Evolutionary conservation across 2,888 invertebrate species (phyloP).

Genomic region (Philhelius pedissequus): DNA sequence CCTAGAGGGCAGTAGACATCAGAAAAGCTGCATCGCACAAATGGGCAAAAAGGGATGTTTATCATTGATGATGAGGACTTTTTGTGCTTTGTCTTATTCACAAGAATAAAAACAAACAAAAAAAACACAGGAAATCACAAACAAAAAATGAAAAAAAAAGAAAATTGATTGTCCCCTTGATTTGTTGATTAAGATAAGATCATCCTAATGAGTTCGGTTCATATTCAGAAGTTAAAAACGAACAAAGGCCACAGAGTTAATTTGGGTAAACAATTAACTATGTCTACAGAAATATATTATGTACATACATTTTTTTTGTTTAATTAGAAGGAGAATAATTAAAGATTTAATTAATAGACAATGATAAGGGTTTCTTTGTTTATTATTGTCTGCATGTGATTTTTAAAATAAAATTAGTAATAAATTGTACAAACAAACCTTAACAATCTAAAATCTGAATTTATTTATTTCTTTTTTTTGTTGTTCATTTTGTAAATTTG

Average conservation of each 20-base stretch:
- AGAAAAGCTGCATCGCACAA: conserved; percentile 8
- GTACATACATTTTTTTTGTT: background rate
- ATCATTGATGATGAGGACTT: conserved; percentile 47
- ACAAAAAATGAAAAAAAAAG: background rate
- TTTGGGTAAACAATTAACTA: conserved; percentile 12
- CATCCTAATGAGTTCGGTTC: conserved; percentile 59
- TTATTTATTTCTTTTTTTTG: too few relatives aligned
- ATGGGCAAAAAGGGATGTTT: conserved; percentile 46
- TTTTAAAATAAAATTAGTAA: too few relatives aligned
- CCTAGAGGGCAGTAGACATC: conserved; percentile 48
- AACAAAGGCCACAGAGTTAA: conserved; percentile 17
- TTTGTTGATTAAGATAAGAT: conserved; percentile 64
- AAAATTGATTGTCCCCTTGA: conserved; percentile 51
- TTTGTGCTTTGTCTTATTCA: conserved; percentile 30
- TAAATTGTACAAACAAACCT: too few relatives aligned
- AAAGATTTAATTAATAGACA: background rate
- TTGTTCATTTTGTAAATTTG: too few relatives aligned
- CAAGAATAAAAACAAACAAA: background rate
- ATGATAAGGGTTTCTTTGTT: background rate
- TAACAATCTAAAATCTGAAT: too few relatives aligned
- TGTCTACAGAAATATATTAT: background rate
- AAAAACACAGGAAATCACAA: background rate
- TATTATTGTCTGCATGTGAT: background rate
- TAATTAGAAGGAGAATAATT: background rate
- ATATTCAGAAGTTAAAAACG: conserved; percentile 24